phyloP scores from a whole-genome alignment of 53 echinoderm and acorn worm species.

The Holothuria leucospilota region DNA sequence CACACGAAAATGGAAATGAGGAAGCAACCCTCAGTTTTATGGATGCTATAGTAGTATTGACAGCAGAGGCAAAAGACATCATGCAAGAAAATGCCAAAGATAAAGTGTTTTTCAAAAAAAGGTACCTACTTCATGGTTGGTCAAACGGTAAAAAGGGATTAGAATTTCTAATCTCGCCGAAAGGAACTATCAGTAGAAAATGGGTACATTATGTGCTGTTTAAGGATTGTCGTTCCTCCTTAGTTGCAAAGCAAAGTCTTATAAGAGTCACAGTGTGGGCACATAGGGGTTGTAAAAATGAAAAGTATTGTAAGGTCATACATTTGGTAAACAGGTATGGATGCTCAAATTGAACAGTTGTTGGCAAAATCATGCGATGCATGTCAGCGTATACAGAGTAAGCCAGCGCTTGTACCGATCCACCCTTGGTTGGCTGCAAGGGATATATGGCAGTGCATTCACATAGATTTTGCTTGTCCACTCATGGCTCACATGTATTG shows the following conservation, averaged over 20 bases:
- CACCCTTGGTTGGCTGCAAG: too few relatives aligned
- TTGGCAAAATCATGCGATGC: constrained; percentile 12
- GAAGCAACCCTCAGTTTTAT: constrained; percentile 22
- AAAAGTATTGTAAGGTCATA: not conserved
- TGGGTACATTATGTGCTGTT: not conserved
- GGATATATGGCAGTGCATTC: too few relatives aligned
- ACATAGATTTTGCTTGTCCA: too few relatives aligned
- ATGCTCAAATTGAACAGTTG: constrained; percentile 25
- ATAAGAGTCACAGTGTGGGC: not conserved
- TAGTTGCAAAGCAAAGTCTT: not conserved
- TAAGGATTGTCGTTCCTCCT: not conserved
- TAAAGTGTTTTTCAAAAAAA: too few relatives aligned
- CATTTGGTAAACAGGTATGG: not conserved
- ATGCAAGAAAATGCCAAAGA: too few relatives aligned
- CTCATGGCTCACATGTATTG: too few relatives aligned
- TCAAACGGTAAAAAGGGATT: too few relatives aligned
- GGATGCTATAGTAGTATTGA: constrained; percentile 14
- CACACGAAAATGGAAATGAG: not conserved
- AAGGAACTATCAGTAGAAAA: constrained; percentile 29
- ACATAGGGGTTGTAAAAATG: not conserved
- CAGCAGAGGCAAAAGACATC: too few relatives aligned
- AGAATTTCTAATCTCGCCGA: constrained; percentile 2
- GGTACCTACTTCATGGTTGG: too few relatives aligned
- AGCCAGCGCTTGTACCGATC: too few relatives aligned
- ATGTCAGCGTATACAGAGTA: constrained; percentile 8